A percentile compares a stretch with the other conserved stretches of the same genome.
Conservation (phyloP, 2,113 vertebrate species). For the Carollia perspicillata region DNA sequence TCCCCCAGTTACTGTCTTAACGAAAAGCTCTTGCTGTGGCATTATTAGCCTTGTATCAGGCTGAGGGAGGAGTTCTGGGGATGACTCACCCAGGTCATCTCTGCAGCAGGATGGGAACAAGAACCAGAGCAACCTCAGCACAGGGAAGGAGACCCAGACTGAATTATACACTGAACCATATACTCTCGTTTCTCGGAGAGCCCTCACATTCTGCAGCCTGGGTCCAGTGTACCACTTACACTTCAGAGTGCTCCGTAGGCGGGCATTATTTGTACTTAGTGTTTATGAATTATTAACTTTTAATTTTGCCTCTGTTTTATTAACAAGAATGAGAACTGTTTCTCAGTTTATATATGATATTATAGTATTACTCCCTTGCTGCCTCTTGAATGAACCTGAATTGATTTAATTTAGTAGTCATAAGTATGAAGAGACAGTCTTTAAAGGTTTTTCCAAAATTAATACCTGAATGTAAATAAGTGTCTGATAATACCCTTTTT, state of each 20-base stretch:
- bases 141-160: background rate
- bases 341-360: background rate
- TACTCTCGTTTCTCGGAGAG: background rate
- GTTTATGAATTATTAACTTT: background rate
- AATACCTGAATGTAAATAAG: background rate
- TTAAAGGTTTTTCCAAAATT: conserved; percentile 21
- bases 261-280: background rate
- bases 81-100: background rate
- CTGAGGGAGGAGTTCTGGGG: background rate
- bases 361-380: background rate
- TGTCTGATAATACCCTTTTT: background rate
- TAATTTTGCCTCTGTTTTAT: background rate
- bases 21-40: background rate
- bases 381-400: background rate
- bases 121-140: background rate
- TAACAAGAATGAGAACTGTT: background rate
- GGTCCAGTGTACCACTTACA: background rate
- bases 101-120: background rate
- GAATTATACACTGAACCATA: accelerated
- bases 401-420: background rate
- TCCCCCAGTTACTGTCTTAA: background rate
- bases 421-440: background rate
- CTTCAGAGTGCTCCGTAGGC: background rate
- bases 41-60: background rate
- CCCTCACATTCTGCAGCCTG: background rate